Conservation (phyloP, 2,113 vertebrate genomes). For the Girardinichthys multiradiatus region DNA sequence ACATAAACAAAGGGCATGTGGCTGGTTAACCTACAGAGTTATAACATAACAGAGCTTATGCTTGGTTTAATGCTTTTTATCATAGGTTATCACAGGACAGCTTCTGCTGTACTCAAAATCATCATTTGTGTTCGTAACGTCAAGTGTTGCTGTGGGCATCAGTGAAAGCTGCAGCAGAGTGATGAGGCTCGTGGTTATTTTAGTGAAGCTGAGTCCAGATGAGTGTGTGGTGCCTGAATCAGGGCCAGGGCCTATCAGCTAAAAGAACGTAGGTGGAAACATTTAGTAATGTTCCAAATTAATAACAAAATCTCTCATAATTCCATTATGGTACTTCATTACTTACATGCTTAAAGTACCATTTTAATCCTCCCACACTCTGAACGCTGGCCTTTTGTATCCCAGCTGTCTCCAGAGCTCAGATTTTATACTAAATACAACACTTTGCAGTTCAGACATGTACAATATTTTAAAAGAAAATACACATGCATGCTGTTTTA, state of each 20-base stretch:
- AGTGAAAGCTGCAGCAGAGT: slow-evolving; percentile 31
- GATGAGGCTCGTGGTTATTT: slow-evolving; percentile 51
- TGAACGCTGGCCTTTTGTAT: slow-evolving; percentile 52
- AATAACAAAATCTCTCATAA: slow-evolving; percentile 73
- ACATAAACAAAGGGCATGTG: too few species aligned
- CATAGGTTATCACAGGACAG: slow-evolving; percentile 1
- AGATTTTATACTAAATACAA: slow-evolving; percentile 25
- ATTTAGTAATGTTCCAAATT: slow-evolving; percentile 66
- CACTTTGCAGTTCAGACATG: slow-evolving; percentile 14
- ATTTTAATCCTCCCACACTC: slow-evolving; percentile 67
- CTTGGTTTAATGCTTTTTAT: background rate
- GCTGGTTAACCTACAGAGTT: too few species aligned
- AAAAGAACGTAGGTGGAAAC: slow-evolving; percentile 59
- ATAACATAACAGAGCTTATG: too few species aligned
- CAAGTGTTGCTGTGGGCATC: slow-evolving; percentile 37
- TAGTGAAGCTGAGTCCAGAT: slow-evolving; percentile 52
- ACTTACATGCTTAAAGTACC: slow-evolving; percentile 36
- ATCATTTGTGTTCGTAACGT: slow-evolving; percentile 39
- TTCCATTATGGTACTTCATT: slow-evolving; percentile 70
- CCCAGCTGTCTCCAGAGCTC: slow-evolving; percentile 47
- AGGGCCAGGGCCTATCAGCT: slow-evolving; percentile 55
- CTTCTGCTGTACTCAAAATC: slow-evolving; percentile 19
- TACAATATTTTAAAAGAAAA: slow-evolving; percentile 7
- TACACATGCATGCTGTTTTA: slow-evolving; percentile 4
- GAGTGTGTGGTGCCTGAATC: slow-evolving; percentile 62